Percentiles rank a stretch among this genome's conserved stretches.
Conservation (phyloP, 2,113 vertebrate genomes). For the Acanthochromis polyacanthus region DNA sequence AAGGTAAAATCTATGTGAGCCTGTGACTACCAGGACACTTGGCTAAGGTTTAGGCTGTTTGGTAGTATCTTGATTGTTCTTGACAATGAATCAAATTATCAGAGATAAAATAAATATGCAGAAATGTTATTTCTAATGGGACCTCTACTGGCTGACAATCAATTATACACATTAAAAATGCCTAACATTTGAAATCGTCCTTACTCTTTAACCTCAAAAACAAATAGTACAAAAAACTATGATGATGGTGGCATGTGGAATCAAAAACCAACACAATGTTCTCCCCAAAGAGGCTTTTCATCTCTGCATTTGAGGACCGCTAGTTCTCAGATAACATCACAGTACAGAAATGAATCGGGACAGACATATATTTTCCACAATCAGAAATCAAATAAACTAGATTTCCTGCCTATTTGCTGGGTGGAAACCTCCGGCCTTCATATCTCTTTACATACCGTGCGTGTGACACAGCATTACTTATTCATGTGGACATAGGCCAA, state of each 20-base stretch:
- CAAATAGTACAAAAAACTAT: neutral
- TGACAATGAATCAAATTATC: too few species aligned
- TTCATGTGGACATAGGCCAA: conserved; percentile 62
- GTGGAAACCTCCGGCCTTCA: conserved; percentile 2
- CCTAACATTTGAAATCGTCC: too few species aligned
- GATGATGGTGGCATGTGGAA: neutral
- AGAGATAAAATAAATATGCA: too few species aligned
- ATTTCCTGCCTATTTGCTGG: too few species aligned
- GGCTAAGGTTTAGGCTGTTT: too few species aligned
- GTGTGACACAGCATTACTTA: conserved; percentile 58
- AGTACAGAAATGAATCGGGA: neutral
- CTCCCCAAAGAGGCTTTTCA: neutral
- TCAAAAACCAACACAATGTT: neutral
- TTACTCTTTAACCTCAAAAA: too few species aligned
- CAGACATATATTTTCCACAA: neutral
- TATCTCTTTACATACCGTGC: conserved; percentile 35
- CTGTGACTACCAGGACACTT: too few species aligned
- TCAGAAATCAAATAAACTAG: neutral
- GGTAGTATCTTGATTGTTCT: too few species aligned
- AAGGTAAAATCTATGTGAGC: too few species aligned
- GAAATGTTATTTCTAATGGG: too few species aligned
- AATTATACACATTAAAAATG: too few species aligned
- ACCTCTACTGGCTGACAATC: too few species aligned
- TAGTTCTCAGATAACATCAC: neutral
- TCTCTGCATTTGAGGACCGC: neutral